Conservation (phyloP, 2,888 invertebrate species). For the Petrolisthes manimaculis region DNA sequence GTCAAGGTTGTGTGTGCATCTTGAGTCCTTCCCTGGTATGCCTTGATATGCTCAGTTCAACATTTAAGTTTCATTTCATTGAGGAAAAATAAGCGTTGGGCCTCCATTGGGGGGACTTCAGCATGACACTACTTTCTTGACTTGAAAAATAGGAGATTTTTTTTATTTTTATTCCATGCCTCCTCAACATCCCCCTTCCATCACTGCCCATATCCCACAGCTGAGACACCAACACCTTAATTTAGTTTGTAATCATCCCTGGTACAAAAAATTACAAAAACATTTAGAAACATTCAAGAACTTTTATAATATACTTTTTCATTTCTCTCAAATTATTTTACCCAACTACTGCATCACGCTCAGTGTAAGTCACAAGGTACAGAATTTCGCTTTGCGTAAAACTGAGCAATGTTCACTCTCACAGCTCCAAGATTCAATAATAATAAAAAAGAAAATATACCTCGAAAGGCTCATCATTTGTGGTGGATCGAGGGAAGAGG, state of each 20-base stretch:
- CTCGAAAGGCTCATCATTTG: constrained; percentile 13
- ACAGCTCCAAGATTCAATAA: constrained; percentile 47
- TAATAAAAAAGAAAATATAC: constrained; percentile 14
- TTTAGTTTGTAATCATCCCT: constrained; percentile 19
- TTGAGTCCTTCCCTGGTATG: no score
- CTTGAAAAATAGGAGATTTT: background rate
- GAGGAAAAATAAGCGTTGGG: background rate
- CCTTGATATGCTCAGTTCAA: background rate
- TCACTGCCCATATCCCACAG: background rate
- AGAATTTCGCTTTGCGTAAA: constrained; percentile 42
- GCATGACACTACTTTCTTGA: background rate
- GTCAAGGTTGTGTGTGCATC: background rate
- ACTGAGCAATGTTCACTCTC: constrained; percentile 50
- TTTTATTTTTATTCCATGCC: background rate
- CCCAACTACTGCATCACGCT: constrained; percentile 51
- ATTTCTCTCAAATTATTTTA: constrained; percentile 20
- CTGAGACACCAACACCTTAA: constrained; percentile 52
- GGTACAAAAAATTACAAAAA: constrained; percentile 18
- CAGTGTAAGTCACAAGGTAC: constrained; percentile 48
- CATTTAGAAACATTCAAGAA: constrained; percentile 16
- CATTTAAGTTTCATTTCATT: background rate
- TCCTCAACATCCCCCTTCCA: background rate
- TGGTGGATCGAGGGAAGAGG: constrained; percentile 36
- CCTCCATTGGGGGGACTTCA: background rate
- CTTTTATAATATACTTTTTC: constrained; percentile 23